Percentiles rank a stretch among this genome's conserved stretches.
These are phyloP conservation scores for Scaptomyza hsui DNA, from an alignment of 1,140 invertebrate genomes.

Conservation along the genomic window DNA sequence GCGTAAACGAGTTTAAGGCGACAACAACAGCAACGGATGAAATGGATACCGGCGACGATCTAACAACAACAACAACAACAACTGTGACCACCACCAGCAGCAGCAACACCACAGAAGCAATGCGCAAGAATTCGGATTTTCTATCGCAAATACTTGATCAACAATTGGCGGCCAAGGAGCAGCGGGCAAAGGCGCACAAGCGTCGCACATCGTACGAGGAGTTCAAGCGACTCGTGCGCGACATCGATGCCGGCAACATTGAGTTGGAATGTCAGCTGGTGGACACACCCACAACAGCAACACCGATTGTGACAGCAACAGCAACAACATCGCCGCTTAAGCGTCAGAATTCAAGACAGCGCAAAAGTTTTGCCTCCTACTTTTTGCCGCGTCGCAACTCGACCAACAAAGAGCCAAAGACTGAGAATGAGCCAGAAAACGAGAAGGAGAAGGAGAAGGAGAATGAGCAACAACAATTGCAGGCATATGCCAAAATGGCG, in stretches of 20 bases:
- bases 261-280: conserved; percentile 37
- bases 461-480: conserved; percentile 52
- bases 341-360: conserved; percentile 79
- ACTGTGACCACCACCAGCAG: conserved; percentile 18
- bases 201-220: conserved; percentile 84
- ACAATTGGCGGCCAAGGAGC: conserved; percentile 73
- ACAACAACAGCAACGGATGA: conserved; percentile 45
- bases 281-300: conserved; percentile 31
- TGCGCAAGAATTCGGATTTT: conserved; percentile 83
- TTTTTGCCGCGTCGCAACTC: conserved; percentile 72
- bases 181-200: conserved; percentile 79
- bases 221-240: conserved; percentile 80
- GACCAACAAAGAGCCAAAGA: conserved; percentile 59
- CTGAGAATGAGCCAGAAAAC: conserved; percentile 40
- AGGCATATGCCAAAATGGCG: conserved; percentile 41
- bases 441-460: conserved; percentile 23
- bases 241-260: conserved; percentile 59
- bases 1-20: conserved; percentile 70
- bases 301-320: conserved; percentile 1
- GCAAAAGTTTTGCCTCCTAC: conserved; percentile 78
- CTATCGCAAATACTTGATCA: conserved; percentile 83
- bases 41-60: conserved; percentile 71
- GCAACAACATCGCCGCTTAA: conserved; percentile 58
- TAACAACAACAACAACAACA: conserved; percentile 48
- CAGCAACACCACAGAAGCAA: conserved; percentile 66